Evolutionary conservation across 1,140 invertebrate genomes (phyloP), one percentile per base, ranked within the genome.

Genomic region (Bacillus rossius): DNA sequence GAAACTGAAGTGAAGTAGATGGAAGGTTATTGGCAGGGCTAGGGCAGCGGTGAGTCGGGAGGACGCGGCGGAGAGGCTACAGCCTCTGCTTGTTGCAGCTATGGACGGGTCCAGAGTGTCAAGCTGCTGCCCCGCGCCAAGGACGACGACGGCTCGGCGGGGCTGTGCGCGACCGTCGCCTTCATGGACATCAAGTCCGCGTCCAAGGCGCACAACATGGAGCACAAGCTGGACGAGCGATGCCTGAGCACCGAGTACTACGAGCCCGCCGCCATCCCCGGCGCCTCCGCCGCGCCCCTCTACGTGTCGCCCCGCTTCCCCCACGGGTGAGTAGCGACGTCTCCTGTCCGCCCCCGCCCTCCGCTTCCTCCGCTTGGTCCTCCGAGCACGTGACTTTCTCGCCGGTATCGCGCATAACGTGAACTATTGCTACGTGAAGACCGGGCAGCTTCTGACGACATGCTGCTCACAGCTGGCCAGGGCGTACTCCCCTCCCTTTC

Each of bases 161-260:
- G 75, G 67, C 57, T 79, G 48, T 81, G 81, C 65, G 92, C 92
- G 71, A 93, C 92, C 69, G 91, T 96, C 73, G 91, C 92, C 71
- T 96, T 96, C 81, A 94, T 94, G 84, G 94, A 96, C 82, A 96
- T 96, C 79, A 94, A 92, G 78, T 94, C 92, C 67, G 93, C 94
- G 68, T 85, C 91, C 66, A 96, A 95, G 79, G 93, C 93, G 52
- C 90, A 94, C 74, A 87, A 87, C 74, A 84, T 85, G 65, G 92
- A 95, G 71, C 91, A 94, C 75, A 89, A 87, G 67, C 75, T 96
- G 74, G 91, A 93, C 73, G 88, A 93, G 67, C 79, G 88, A 68
- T 83, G 85, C 61, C 83, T 95, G 73, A 90, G 88, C 72, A 95
- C 92, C 62, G 89, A 93, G 72, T 96, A 96, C 79, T 94, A 95